These are phyloP conservation scores for Arvicanthis niloticus DNA, from an alignment of 2,113 vertebrate species.

Conservation along the genomic window DNA sequence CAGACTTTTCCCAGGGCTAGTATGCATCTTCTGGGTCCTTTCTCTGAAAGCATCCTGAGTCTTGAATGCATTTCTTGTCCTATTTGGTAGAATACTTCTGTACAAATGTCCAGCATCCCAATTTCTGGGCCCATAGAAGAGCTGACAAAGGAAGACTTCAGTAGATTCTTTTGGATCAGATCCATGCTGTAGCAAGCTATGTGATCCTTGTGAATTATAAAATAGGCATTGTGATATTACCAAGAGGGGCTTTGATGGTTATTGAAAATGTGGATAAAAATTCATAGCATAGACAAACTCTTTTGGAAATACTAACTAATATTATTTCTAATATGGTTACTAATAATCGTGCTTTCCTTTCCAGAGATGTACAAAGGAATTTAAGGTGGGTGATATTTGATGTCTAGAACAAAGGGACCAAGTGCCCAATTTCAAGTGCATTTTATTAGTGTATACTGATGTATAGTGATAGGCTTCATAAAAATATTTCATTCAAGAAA, in stretches of 20 bases:
- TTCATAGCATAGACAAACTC: not conserved
- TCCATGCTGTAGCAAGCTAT: not conserved
- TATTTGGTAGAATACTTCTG: not conserved
- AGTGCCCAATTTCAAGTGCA: not conserved
- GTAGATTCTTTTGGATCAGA: not conserved
- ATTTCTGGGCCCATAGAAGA: not conserved
- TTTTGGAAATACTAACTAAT: conserved; percentile 10
- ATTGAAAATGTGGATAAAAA: conserved; percentile 42
- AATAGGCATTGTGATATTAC: not conserved
- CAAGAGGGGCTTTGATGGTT: not conserved
- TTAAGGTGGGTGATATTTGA: not conserved
- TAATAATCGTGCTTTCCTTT: not conserved
- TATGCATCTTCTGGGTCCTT: not conserved
- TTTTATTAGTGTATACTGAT: not conserved
- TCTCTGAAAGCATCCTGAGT: not conserved
- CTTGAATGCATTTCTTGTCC: not conserved
- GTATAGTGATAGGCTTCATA: not conserved
- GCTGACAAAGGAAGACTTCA: not conserved
- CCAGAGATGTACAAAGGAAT: not conserved
- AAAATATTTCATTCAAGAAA: not conserved
- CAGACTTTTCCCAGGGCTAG: not conserved
- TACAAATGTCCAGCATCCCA: not conserved
- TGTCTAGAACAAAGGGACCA: not conserved
- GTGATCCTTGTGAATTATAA: not conserved
- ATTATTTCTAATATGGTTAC: not conserved